Percentiles rank a stretch among this genome's conserved stretches.
phyloP scores from a whole-genome alignment of 2,113 vertebrate species.

The Scortum barcoo region DNA sequence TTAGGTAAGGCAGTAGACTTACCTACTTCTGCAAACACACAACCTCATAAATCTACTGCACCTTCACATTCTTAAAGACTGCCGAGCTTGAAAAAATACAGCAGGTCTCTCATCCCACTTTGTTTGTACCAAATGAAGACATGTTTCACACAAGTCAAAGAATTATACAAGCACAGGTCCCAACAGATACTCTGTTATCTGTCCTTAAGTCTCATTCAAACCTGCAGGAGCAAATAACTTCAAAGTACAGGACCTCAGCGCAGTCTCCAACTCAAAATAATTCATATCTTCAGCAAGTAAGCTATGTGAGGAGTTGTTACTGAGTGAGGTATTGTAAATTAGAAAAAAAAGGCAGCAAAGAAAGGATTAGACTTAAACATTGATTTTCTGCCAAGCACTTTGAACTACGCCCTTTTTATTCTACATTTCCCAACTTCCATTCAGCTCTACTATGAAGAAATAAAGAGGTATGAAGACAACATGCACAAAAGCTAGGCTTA shows the following conservation, averaged over 20 bases:
- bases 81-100: constrained; percentile 42
- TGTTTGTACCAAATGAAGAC: constrained; percentile 66
- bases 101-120: constrained; percentile 50
- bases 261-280: constrained; percentile 29
- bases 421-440: constrained; percentile 33
- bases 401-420: constrained; percentile 42
- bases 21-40: constrained; percentile 79
- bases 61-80: constrained; percentile 62
- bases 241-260: constrained; percentile 27
- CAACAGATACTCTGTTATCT: constrained; percentile 52
- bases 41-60: constrained; percentile 77
- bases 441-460: constrained; percentile 42
- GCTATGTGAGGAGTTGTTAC: constrained; percentile 49
- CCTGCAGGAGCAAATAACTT: constrained; percentile 29
- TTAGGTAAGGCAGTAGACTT: constrained; percentile 80
- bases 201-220: constrained; percentile 47
- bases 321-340: constrained; percentile 24
- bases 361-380: constrained; percentile 46
- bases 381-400: constrained; percentile 44
- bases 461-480: constrained; percentile 58
- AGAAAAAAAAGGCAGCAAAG: constrained; percentile 3
- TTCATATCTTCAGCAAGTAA: constrained; percentile 45
- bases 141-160: constrained; percentile 63
- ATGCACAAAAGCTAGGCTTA: constrained; percentile 60
- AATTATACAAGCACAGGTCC: constrained; percentile 47